These are phyloP conservation scores for Zhengitettix transpicula DNA, from an alignment of 2,888 invertebrate genomes.

Conservation along the genomic window DNA sequence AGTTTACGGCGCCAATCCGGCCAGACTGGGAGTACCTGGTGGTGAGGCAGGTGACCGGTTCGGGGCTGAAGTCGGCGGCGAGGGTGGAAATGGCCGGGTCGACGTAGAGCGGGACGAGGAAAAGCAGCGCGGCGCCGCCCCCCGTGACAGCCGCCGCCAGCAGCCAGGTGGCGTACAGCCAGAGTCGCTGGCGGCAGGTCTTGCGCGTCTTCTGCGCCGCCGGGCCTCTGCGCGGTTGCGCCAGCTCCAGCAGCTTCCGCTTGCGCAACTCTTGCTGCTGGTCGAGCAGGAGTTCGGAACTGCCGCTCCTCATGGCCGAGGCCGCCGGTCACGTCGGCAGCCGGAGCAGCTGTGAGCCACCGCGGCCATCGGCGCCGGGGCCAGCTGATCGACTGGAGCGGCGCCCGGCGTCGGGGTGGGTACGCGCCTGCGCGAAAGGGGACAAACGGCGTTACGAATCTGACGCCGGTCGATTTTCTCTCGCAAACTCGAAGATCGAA, in stretches of 20 bases:
- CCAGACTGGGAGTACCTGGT: constrained; percentile 25
- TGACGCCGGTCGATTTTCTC: too few species aligned
- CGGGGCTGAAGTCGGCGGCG: constrained; percentile 48
- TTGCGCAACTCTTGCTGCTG: constrained; percentile 51
- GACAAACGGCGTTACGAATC: too few species aligned
- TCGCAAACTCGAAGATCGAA: too few species aligned
- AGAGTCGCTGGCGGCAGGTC: constrained; percentile 47
- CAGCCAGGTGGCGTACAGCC: constrained; percentile 53
- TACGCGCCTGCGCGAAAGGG: too few species aligned
- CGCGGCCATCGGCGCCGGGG: neutral
- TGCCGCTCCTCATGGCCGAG: constrained; percentile 47
- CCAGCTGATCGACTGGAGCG: too few species aligned
- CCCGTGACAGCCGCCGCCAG: constrained; percentile 53
- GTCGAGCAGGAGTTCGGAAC: constrained; percentile 61
- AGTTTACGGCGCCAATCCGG: too few species aligned
- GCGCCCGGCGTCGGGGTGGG: too few species aligned
- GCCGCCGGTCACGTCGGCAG: neutral
- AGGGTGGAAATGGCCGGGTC: constrained; percentile 44
- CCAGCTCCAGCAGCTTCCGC: constrained; percentile 38
- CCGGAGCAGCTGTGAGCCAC: neutral
- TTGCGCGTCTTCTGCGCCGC: constrained; percentile 25
- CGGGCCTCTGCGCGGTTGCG: constrained; percentile 30
- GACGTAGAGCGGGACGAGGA: constrained; percentile 56
- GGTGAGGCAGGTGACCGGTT: constrained; percentile 56
- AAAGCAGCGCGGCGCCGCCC: constrained; percentile 52